Evolutionary conservation across 2,797 vertebrate genomes (phyloP), one percentile per base, ranked within the genome.

Genomic region (Leptodactylus fallax): DNA sequence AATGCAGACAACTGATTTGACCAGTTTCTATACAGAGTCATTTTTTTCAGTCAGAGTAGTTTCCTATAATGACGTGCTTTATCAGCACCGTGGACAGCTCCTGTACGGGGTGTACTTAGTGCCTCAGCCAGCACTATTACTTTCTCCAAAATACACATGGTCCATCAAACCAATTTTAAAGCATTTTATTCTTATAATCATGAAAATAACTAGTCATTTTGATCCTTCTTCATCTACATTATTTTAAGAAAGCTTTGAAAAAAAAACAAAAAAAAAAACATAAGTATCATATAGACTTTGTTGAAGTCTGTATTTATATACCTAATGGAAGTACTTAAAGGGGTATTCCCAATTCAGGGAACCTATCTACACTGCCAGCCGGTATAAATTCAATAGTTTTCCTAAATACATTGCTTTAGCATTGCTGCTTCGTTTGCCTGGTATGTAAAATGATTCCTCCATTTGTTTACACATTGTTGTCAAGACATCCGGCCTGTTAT

Each of bases 21-120:
- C 36, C 14, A 47, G 36, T 61, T 45, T 81, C 19, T 86, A 19
- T 21, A 6, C 23, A 7, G 8, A 27, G 10, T n/a, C 49, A 67
- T 79, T 86, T 85, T 56, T 77, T 51, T 36, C 55, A 55, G 47
- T 85, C 25, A 21, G 51, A 8, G 7, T 27, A 67, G 60, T 8
- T 79, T 79, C 19, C 45, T 53, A 17, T 78, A 79, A 49, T 13
- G 4, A 17, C 76, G 56, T 71, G 19, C 25, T 69, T 69, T 86
- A 86, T 74, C 79, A 87, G 79, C 45, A 74, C 65, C 11, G 1
- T 74, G 79, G 67, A 76, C 79, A 81, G 67, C 12, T 58, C 36
- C 67, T 25, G 21, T 61, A 23, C 14, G 4, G 4, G 3, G 17
- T 80, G 1, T 45, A 13, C 47, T 86, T 49, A 69, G 51, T 76